phyloP scores from a whole-genome alignment of 2,113 vertebrate genomes.

The Naja naja region DNA sequence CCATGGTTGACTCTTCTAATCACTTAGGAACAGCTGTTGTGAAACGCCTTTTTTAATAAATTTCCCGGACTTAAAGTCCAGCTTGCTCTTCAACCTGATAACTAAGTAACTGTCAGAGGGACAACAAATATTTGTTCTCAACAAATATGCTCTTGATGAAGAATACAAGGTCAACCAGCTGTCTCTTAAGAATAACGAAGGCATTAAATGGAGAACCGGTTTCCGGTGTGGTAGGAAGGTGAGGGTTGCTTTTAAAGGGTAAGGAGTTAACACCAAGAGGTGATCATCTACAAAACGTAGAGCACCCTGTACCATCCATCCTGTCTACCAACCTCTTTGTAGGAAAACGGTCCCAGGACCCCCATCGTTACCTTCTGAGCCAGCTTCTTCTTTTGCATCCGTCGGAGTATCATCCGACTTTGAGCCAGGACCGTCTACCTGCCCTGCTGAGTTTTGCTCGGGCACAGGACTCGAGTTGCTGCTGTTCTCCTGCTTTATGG shows the following conservation, averaged over 20 bases:
- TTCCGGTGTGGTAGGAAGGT: background rate
- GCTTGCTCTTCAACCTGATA: no score
- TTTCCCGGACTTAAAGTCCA: no score
- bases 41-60: no score
- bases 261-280: background rate
- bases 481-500: constrained; percentile 94
- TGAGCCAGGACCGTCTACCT: constrained; percentile 75
- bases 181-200: background rate
- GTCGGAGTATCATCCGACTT: constrained; percentile 81
- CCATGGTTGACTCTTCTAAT: no score
- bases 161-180: background rate
- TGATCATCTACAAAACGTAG: background rate
- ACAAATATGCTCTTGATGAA: background rate
- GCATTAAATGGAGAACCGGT: background rate
- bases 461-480: constrained; percentile 91
- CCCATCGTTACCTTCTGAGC: constrained; percentile 77
- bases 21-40: no score
- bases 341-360: background rate
- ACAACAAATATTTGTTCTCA: no score
- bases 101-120: no score
- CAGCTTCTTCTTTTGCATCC: constrained; percentile 78
- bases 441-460: constrained; percentile 73
- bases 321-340: background rate
- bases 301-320: background rate
- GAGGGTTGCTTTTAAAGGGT: background rate